These are phyloP conservation scores for Vanessa atalanta DNA, from an alignment of 1,140 invertebrate genomes.

Conservation along the genomic window DNA sequence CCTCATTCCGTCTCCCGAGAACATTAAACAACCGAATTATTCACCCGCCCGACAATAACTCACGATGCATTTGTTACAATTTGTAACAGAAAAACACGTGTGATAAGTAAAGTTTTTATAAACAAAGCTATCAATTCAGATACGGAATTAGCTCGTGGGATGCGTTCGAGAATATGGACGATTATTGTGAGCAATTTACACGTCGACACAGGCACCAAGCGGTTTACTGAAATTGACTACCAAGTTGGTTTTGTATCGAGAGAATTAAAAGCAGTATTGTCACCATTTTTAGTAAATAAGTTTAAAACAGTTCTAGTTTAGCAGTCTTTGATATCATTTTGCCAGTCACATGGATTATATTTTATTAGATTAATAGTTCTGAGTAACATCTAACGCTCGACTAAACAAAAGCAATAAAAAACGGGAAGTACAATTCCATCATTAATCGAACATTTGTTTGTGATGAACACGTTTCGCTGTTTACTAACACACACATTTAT, in stretches of 20 bases:
- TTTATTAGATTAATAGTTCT: not conserved
- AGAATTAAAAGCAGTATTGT: not conserved
- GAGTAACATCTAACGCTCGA: not conserved
- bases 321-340: no score
- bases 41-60: conserved; percentile 49
- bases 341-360: not conserved
- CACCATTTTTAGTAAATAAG: no score
- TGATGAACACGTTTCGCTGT: not conserved
- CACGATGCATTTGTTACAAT: conserved; percentile 50
- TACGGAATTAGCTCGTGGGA: conserved; percentile 40
- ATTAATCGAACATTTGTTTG: conserved; percentile 5
- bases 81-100: conserved; percentile 47
- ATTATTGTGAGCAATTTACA: conserved; percentile 3
- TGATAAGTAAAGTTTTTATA: conserved; percentile 44
- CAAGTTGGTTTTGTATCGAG: not conserved
- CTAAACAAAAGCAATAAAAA: conserved; percentile 24
- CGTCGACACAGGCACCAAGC: not conserved
- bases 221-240: not conserved
- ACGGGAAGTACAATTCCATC: conserved; percentile 17
- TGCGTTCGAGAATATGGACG: conserved; percentile 17
- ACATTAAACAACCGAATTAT: conserved; percentile 64
- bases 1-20: conserved; percentile 32
- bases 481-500: not conserved
- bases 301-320: no score
- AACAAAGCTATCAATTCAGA: conserved; percentile 56